Base-by-base conservation (phyloP, 2,797 vertebrate species). In the Nannoperca obscura region DNA sequence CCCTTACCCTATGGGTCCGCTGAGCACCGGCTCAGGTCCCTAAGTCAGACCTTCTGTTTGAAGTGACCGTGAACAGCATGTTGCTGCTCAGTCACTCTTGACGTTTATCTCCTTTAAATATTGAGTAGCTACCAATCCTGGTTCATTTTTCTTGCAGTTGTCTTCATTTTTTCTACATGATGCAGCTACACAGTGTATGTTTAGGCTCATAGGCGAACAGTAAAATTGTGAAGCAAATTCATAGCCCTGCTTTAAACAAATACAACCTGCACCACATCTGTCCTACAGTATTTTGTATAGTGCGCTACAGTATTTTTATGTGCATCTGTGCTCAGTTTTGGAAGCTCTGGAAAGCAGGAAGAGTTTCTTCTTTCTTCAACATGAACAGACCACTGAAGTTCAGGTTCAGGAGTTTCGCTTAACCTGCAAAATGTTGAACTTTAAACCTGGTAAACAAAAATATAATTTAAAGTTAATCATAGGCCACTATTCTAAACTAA, bases 401-500 rank as follows among this genome's bases (percentile, higher is more conserved):
- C 40, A 36, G 13, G 34, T 40, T 13, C 20, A 8, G 1, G 6
- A 42, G 7, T 44, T 30, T 34, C 19, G 32, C 17, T 20, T 47
- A 62, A 27, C 14, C n/a, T 42, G n/a, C n/a, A 59, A 15, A 15
- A 40, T 14, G 20, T 14, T 42, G n/a, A 40, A 15, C 13, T 22
- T 47, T 32, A 47, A 1, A 14, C 8, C 27, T 27, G 2, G 2
- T 66, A 2, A 24, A 7, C 9, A 38, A 38, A 38, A 12, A 4
- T 10, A 30, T 32, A 24, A 14, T 40, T 64, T n/a, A 53, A 49
- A 22, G 22, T 54, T 55, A 54, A 46, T 66, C 20, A 49, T 9
- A n/a, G 34, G 58, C 58, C 38, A 34, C 36, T 42, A 3, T n/a
- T 71, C n/a, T 32, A 67, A 67, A 78, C 30, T 42, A 47, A 63